Base-by-base conservation (phyloP, 2,113 vertebrate species). In the Varanus komodoensis region DNA sequence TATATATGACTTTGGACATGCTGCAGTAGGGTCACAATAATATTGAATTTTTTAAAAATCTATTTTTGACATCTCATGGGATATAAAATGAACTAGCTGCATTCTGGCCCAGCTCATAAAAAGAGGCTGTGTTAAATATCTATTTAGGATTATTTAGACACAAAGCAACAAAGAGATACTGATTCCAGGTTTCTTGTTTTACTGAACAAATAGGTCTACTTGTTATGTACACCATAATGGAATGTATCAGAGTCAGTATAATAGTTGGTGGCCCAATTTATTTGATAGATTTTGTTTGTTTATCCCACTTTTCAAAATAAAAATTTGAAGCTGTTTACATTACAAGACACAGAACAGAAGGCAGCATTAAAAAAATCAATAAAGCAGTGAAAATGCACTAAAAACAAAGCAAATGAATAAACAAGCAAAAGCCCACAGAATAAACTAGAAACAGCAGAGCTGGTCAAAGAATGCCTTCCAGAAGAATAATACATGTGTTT, bases 1-100 rank as follows among this genome's bases (percentile, higher is more conserved):
- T 25, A 77, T 68, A 50, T 84, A 84, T 11, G 32, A 77, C 69
- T 52, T 9, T 84, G 71, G 57, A 83, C 34, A 87, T 86, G 69
- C 67, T 86, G 89, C 32, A 3, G 17, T 75, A 68, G 29, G 73
- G 81, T 94, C 57, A 91, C 50, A 88, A 88, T 79, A 48, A 8
- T 73, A 0, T 89, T 25, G 57, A 95, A 48, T 0, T 19, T 73
- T 5, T 82, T 1, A 32, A 75, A n/a, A 50, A 29, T 6, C 44
- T 78, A 29, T 84, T 50, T 67, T 71, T 57, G 19, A 23, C 38
- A 50, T 38, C 19, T 61, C 34, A 11, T 27, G 29, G 34, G 1
- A 25, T 88, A 50, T 25, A 82, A 73, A 80, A 86, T 52, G 27
- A 87, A 90, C 27, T 1, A 57, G 89, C 69, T 7, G 1, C 73